A percentile compares a stretch with the other conserved stretches of the same genome.
Evolutionary conservation across 2,888 invertebrate species (phyloP).

Genomic region (Girardia tigrina): DNA sequence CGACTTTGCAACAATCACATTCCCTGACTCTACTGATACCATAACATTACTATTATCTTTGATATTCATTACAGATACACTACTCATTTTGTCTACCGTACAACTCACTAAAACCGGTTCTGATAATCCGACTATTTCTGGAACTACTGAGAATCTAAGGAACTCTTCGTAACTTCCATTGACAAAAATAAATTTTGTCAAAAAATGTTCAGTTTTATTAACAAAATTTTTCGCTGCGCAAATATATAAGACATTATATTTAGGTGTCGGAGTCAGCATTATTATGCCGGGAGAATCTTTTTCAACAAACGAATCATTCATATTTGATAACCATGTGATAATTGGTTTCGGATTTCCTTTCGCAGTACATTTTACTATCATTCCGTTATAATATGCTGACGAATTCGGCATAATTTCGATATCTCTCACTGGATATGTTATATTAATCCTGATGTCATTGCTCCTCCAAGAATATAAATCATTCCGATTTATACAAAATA

Average conservation of each 20-base stretch:
- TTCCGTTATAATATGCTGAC: not conserved
- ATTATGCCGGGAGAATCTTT: not conserved
- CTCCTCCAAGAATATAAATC: not conserved
- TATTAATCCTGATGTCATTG: not conserved
- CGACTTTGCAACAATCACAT: too few species aligned
- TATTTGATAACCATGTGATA: not conserved
- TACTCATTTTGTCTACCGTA: not conserved
- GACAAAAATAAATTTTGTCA: not conserved
- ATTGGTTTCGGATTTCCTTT: not conserved
- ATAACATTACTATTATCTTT: not conserved
- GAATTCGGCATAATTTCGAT: not conserved
- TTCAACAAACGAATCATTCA: not conserved
- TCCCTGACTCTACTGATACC: not conserved
- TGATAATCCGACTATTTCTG: not conserved
- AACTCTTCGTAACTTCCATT: not conserved
- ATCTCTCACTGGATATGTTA: not conserved
- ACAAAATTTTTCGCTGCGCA: not conserved
- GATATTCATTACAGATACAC: not conserved
- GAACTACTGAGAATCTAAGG: not conserved
- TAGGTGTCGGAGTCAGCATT: not conserved
- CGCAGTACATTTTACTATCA: not conserved
- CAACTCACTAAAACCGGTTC: not conserved
- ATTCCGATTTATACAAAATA: not conserved
- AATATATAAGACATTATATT: not conserved
- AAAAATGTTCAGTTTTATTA: not conserved